Conservation (phyloP, 2,888 invertebrate species). For the Fabriciana adippe region DNA sequence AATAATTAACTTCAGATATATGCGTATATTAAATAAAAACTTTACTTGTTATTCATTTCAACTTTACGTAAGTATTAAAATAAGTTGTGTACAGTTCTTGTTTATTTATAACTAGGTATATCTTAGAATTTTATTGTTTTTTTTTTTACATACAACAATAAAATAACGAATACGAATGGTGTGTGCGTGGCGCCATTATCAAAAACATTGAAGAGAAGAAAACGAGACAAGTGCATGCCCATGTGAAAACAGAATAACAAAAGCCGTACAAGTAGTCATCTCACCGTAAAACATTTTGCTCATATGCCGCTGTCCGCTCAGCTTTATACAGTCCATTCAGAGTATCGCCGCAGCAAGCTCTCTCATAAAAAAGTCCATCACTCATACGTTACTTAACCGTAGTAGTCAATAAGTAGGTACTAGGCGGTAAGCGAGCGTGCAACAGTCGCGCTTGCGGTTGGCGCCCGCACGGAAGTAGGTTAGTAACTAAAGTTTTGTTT, state of each 20-base stretch:
- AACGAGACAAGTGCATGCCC: slow-evolving; percentile 69
- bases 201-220: slow-evolving; percentile 50
- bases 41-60: too few species aligned
- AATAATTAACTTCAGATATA: too few species aligned
- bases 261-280: slow-evolving; percentile 68
- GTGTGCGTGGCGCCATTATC: slow-evolving; percentile 64
- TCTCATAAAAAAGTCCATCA: slow-evolving; percentile 69
- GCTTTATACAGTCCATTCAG: slow-evolving; percentile 70
- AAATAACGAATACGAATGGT: slow-evolving; percentile 43
- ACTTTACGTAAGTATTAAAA: too few species aligned
- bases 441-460: slow-evolving; percentile 67
- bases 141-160: slow-evolving; percentile 17
- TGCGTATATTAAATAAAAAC: too few species aligned
- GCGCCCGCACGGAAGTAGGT: slow-evolving; percentile 82
- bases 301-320: slow-evolving; percentile 63
- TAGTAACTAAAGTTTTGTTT: slow-evolving; percentile 82
- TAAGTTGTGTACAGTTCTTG: not conserved
- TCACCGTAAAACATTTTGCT: slow-evolving; percentile 81
- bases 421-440: slow-evolving; percentile 44
- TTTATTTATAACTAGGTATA: not conserved
- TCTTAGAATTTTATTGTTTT: not conserved
- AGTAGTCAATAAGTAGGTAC: slow-evolving; percentile 27
- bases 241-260: slow-evolving; percentile 62
- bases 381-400: slow-evolving; percentile 55
- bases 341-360: slow-evolving; percentile 53